These are phyloP conservation scores for Tadarida brasiliensis DNA, from an alignment of 2,797 vertebrate species.

Conservation along the genomic window DNA sequence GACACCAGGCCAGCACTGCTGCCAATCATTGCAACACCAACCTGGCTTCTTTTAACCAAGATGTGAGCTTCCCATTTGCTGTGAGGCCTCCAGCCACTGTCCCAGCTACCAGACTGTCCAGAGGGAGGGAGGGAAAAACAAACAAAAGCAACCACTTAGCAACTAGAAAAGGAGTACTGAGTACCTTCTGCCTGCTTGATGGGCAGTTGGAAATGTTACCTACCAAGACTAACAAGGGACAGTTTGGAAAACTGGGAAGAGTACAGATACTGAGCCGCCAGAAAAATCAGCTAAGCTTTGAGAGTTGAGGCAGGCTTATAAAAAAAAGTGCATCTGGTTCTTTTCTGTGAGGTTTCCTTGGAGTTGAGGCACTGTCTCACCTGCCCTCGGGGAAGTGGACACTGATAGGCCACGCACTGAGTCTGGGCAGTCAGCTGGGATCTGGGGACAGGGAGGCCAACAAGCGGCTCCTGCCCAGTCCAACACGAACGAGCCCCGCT, in stretches of 20 bases:
- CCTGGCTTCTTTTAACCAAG: slow-evolving; percentile 31
- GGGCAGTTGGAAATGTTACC: slow-evolving; percentile 1
- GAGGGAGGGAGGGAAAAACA: not conserved
- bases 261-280: not conserved
- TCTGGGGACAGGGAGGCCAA: not conserved
- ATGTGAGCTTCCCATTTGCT: not conserved
- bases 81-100: slow-evolving; percentile 15
- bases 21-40: not conserved
- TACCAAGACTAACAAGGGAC: not conserved
- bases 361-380: not conserved
- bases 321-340: not conserved
- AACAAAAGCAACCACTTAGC: not conserved
- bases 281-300: not conserved
- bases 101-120: not conserved
- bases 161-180: not conserved
- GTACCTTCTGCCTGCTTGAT: not conserved
- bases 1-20: not conserved
- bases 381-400: not conserved
- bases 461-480: not conserved
- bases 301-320: not conserved
- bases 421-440: not conserved
- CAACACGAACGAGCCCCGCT: not conserved
- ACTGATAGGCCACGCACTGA: not conserved
- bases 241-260: not conserved
- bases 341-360: not conserved